Evolutionary conservation across 2,888 invertebrate genomes (phyloP).

Genomic region (Rutpela maculata): DNA sequence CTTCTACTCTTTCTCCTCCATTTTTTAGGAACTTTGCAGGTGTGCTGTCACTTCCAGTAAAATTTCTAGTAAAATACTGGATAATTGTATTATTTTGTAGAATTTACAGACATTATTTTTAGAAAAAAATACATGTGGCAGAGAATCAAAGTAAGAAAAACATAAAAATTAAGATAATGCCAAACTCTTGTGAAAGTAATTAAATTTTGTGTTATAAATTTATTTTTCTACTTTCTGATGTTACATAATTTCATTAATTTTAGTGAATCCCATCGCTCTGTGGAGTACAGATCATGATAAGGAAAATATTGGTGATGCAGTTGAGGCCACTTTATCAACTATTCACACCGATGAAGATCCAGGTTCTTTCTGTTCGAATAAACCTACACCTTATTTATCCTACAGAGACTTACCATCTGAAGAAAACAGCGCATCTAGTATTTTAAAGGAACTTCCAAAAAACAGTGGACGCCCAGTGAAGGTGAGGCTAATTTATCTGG

Average conservation of each 20-base stretch:
- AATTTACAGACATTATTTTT: no score
- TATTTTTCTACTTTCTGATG: neutral
- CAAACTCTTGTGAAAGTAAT: no score
- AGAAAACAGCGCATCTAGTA: conserved; percentile 44
- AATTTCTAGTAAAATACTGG: no score
- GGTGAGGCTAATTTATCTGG: conserved; percentile 9
- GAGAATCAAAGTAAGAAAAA: no score
- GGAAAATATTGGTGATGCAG: conserved; percentile 41
- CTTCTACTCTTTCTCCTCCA: no score
- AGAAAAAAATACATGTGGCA: no score
- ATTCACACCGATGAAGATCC: conserved; percentile 45
- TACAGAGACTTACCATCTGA: conserved; percentile 51
- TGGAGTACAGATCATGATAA: conserved; percentile 37
- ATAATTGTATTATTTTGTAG: no score
- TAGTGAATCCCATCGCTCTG: neutral
- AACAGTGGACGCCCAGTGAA: conserved; percentile 24
- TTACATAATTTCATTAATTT: conserved; percentile 27
- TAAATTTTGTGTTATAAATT: neutral
- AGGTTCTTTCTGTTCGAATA: conserved; percentile 11
- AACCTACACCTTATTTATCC: conserved; percentile 30
- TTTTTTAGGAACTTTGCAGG: no score
- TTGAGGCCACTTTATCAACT: conserved; percentile 50
- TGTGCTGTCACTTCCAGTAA: no score
- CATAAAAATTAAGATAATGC: no score
- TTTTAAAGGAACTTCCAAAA: conserved; percentile 38